A percentile compares a stretch with the other conserved stretches of the same genome.
Conservation (phyloP, 2,113 vertebrate genomes). For the Crotalus viridis region DNA sequence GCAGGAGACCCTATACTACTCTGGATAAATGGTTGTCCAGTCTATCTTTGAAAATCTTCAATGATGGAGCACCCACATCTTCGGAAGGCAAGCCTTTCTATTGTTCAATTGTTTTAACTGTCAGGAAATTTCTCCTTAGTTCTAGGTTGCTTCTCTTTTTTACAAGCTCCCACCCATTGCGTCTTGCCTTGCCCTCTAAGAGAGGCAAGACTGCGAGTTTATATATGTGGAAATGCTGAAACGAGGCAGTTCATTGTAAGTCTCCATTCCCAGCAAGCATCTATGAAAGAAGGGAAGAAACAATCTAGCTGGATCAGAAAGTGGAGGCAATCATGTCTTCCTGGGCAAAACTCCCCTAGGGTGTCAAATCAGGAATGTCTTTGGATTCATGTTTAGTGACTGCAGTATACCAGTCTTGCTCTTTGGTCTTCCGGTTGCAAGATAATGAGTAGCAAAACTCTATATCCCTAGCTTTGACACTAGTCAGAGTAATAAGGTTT, state of each 20-base stretch:
- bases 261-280: neutral
- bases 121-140: neutral
- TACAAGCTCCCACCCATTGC: neutral
- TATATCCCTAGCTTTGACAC: constrained; percentile 60
- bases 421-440: constrained; percentile 39
- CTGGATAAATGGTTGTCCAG: no score
- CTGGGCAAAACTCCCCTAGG: neutral
- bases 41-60: neutral
- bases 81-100: neutral
- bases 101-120: neutral
- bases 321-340: neutral
- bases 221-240: neutral
- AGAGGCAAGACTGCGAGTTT: neutral
- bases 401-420: constrained; percentile 13
- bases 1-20: no score
- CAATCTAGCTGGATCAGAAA: neutral
- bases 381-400: constrained; percentile 15
- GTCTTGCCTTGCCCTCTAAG: neutral
- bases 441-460: constrained; percentile 24
- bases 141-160: neutral
- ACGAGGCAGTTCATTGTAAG: neutral
- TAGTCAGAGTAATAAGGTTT: constrained; percentile 56
- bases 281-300: neutral
- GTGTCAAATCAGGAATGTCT: neutral
- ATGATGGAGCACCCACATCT: neutral